Evolutionary conservation across 2,113 vertebrate species (phyloP).

Genomic region (Coregonus clupeaformis): DNA sequence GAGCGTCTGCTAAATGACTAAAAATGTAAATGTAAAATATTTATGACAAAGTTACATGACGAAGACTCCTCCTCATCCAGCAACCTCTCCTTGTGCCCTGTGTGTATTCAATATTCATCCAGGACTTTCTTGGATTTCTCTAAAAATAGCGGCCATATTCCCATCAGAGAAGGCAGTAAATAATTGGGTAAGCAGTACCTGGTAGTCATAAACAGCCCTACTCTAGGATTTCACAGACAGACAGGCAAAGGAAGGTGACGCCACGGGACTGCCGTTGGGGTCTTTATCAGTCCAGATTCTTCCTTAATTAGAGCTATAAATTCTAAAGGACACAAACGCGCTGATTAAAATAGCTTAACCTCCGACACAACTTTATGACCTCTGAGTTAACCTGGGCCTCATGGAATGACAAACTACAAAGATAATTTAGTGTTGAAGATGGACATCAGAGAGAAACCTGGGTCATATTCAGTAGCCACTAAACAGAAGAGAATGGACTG

Average conservation of each 20-base stretch:
- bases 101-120: conserved; percentile 30
- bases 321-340: conserved; percentile 31
- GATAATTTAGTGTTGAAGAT: conserved; percentile 26
- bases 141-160: conserved; percentile 37
- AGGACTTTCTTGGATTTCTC: conserved; percentile 29
- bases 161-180: conserved; percentile 38
- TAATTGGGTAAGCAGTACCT: conserved; percentile 17
- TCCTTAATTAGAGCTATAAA: conserved; percentile 30
- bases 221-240: conserved; percentile 31
- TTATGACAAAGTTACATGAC: conserved; percentile 22
- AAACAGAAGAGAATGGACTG: no score
- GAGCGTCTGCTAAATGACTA: no score
- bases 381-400: conserved; percentile 22
- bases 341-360: conserved; percentile 47
- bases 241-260: not conserved
- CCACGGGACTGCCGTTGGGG: conserved; percentile 9
- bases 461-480: no score
- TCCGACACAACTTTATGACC: conserved; percentile 26
- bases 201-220: conserved; percentile 31
- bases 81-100: conserved; percentile 12
- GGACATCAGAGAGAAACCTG: conserved; percentile 2
- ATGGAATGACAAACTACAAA: conserved; percentile 27
- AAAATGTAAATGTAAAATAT: conserved; percentile 26
- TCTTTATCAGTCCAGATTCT: conserved; percentile 21
- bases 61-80: conserved; percentile 28